Percentiles rank a stretch among this genome's conserved stretches.
phyloP scores from a whole-genome alignment of 2,113 vertebrate genomes.

The Nipponia nippon region DNA sequence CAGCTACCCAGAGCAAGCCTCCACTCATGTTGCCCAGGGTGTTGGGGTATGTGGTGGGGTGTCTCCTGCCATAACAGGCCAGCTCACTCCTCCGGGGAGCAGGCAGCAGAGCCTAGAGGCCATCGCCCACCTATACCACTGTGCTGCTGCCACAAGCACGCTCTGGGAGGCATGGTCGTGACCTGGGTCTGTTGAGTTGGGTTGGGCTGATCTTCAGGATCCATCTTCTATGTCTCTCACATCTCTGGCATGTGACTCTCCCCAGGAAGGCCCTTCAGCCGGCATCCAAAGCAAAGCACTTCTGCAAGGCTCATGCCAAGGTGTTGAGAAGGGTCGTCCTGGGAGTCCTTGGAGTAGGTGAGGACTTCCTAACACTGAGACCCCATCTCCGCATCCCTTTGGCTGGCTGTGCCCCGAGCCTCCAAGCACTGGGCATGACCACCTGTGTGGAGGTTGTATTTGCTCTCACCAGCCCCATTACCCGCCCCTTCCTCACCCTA shows the following conservation, averaged over 20 bases:
- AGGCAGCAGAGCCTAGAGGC: not conserved
- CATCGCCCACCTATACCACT: not conserved
- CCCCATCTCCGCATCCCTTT: not conserved
- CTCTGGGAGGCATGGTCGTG: not conserved
- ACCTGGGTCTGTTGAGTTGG: not conserved
- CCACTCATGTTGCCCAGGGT: rapidly evolving
- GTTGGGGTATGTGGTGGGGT: not conserved
- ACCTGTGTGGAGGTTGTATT: not conserved
- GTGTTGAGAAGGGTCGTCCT: not conserved
- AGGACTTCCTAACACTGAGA: not conserved
- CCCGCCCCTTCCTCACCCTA: not conserved
- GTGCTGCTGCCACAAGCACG: not conserved
- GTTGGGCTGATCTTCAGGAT: not conserved
- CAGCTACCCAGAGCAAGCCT: not conserved
- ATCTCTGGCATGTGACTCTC: not conserved
- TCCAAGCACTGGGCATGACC: not conserved
- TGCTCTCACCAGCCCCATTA: not conserved
- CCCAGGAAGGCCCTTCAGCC: slow-evolving; percentile 58
- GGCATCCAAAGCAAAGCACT: not conserved
- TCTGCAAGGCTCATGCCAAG: slow-evolving; percentile 46
- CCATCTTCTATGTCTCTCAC: rapidly evolving
- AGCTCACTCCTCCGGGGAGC: not conserved
- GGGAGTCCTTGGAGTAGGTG: slow-evolving; percentile 69
- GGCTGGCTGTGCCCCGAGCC: not conserved
- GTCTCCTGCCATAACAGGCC: not conserved